Evolutionary conservation across 1,140 invertebrate species (phyloP), one percentile per base, ranked within the genome.

Genomic region (Coboldia fuscipes): DNA sequence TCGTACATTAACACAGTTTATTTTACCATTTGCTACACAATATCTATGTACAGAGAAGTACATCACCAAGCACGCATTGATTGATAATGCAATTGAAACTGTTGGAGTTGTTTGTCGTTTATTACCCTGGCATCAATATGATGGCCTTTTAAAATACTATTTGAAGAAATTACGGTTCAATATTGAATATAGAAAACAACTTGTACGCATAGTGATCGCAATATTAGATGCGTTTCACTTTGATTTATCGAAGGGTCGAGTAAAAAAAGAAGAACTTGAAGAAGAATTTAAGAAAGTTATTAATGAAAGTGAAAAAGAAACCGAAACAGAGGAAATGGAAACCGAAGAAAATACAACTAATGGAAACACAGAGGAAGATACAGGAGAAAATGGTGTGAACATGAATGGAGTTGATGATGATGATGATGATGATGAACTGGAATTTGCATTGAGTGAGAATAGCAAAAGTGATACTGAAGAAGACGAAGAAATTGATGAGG

Each of bases 151-250:
- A 0, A 77, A 76, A 39, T 65, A 71, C 42, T 92, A 89, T 54
- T 57, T 97, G 2, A 60, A 62, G 15, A 74, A 78, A 55, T 56
- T 94, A 40, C 63, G 72, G 4, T 60, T 60, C 24, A 67, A 69
- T 4, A 41, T 70, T 1, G 72, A 79, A 12, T 72, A 75, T 56
- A 83, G 92, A 45, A 86, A 82, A 48, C 77, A 85, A 43, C 57
- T 75, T 28, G 72, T 84, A 1, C 72, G 80, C 41, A 66, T 93
- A 26, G 59, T 92, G 13, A 72, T 86, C 0, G 68, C 66, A 2
- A 75, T 97, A 34, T 57, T 97, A 19, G 81, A 94, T 55, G 70
- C 75, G 2, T 97, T 96, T 48, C 89, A 97, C 58, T 97, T 82
- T 57, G 81, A 94, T 63, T 55, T 94, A 19, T 71, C 66, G 1